These are phyloP conservation scores for Malurus leucopterus DNA, from an alignment of 2,797 vertebrate species.

Conservation along the genomic window DNA sequence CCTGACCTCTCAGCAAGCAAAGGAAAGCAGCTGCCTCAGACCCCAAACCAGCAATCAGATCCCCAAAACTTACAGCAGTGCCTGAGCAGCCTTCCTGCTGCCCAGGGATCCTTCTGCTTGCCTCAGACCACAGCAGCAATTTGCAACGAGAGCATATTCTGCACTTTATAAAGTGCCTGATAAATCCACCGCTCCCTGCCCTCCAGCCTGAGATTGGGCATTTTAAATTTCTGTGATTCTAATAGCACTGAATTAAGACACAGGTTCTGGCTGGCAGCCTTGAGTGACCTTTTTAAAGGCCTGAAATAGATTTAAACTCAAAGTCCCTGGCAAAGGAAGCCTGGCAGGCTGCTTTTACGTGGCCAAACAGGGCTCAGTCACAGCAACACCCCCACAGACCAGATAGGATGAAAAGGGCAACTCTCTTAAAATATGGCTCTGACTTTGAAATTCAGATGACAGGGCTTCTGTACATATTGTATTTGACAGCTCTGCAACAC, in stretches of 20 bases:
- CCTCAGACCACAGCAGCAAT: background rate
- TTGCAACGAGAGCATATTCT: background rate
- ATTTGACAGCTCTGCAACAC: constrained; percentile 14
- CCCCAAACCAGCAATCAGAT: background rate
- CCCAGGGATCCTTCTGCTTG: background rate
- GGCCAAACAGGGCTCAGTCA: background rate
- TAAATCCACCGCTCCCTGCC: background rate
- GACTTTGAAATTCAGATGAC: constrained; percentile 48
- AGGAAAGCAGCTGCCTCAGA: background rate
- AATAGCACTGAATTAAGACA: constrained; percentile 29
- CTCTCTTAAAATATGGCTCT: constrained; percentile 27
- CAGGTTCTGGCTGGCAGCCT: constrained; percentile 47
- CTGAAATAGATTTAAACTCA: constrained; percentile 49
- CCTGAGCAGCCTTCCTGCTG: background rate
- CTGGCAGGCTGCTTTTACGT: background rate
- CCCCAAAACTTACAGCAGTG: background rate
- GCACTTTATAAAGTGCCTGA: background rate
- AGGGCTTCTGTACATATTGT: background rate
- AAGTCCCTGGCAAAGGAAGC: constrained; percentile 37
- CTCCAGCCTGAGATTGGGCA: background rate
- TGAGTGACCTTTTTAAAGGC: constrained; percentile 45
- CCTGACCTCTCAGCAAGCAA: background rate
- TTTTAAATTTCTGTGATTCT: constrained; percentile 30
- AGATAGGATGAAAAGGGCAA: constrained; percentile 53
- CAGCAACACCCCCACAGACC: background rate